Conservation (phyloP, 2,797 vertebrate species). For the Antennarius maculatus region DNA sequence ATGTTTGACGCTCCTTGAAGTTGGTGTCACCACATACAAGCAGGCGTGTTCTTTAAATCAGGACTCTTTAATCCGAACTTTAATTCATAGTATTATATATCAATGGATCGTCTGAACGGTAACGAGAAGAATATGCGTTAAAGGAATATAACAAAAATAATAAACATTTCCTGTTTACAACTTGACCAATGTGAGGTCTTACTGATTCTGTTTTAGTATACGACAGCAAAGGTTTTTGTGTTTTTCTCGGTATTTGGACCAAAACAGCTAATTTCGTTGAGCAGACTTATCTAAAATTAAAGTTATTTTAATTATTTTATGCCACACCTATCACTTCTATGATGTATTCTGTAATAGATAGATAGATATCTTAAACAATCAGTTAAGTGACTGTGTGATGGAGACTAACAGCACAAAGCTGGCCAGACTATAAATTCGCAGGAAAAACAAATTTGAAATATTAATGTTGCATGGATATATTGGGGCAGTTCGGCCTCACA, state of each 20-base stretch:
- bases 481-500: slow-evolving; percentile 58
- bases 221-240: not conserved
- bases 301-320: no score
- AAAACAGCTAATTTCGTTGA: not conserved
- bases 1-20: not conserved
- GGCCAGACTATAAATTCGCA: slow-evolving; percentile 55
- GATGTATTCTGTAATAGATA: not conserved
- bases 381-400: slow-evolving; percentile 33
- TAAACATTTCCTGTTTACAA: not conserved
- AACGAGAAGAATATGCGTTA: no score
- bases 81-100: not conserved
- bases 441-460: slow-evolving; percentile 72
- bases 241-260: slow-evolving; percentile 3
- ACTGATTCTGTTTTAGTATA: not conserved
- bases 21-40: not conserved
- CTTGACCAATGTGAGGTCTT: not conserved
- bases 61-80: not conserved
- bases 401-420: slow-evolving; percentile 38
- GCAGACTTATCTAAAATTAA: not conserved
- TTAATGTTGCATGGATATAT: slow-evolving; percentile 73
- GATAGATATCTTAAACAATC: slow-evolving; percentile 8
- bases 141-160: no score
- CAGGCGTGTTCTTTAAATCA: not conserved
- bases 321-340: no score
- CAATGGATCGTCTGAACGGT: no score